Evolutionary conservation across 2,113 vertebrate species (phyloP).

Genomic region (Astur gentilis): DNA sequence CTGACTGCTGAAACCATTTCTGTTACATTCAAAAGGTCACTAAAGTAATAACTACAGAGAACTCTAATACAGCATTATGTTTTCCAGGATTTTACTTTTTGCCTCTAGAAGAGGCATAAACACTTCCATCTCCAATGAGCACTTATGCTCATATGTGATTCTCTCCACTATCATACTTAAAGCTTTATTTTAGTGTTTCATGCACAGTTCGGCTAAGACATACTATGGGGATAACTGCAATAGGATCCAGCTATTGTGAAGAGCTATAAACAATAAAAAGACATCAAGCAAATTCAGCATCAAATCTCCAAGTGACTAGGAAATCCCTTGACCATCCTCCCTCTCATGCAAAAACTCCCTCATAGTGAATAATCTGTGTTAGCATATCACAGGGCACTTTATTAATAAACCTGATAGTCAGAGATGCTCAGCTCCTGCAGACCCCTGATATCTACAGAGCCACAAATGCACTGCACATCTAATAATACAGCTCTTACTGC

Average conservation of each 20-base stretch:
- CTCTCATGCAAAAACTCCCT: background rate
- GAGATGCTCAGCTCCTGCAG: background rate
- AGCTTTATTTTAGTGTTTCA: background rate
- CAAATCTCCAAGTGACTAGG: background rate
- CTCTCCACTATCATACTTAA: background rate
- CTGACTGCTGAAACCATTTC: background rate
- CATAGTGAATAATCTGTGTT: background rate
- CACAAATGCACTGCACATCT: background rate
- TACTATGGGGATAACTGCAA: background rate
- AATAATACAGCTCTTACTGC: background rate
- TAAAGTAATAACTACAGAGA: background rate
- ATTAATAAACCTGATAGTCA: background rate
- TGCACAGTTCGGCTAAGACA: background rate
- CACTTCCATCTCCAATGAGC: background rate
- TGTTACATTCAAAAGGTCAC: background rate
- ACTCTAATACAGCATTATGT: background rate
- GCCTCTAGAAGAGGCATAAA: background rate
- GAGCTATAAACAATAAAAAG: background rate
- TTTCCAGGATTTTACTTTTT: background rate
- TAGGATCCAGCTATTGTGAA: background rate
- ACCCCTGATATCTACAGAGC: background rate
- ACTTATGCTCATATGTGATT: background rate
- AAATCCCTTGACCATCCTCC: background rate
- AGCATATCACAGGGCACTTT: background rate
- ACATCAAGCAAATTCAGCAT: background rate